Conservation (phyloP, 2,797 vertebrate genomes). For the Eutrigla gurnardus region DNA sequence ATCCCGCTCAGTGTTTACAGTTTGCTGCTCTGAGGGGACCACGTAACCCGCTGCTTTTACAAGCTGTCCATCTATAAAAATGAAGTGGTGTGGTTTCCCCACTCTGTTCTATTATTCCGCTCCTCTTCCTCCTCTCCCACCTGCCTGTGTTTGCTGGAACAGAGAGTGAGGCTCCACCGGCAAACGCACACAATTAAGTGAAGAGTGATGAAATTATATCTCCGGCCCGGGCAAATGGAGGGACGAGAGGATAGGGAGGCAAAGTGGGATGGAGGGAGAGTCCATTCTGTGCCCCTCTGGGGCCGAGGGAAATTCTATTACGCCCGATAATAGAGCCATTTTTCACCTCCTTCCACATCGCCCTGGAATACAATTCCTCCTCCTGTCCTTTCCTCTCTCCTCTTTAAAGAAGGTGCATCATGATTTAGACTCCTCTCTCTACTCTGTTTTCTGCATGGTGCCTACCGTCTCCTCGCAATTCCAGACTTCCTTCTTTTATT, state of each 20-base stretch:
- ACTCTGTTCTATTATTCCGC: slow-evolving; percentile 66
- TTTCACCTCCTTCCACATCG: slow-evolving; percentile 74
- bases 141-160: slow-evolving; percentile 70
- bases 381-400: slow-evolving; percentile 44
- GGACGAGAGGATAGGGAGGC: slow-evolving; percentile 60
- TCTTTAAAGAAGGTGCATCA: slow-evolving; percentile 39
- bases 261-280: slow-evolving; percentile 70
- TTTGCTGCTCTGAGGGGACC: slow-evolving; percentile 59
- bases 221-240: slow-evolving; percentile 74
- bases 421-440: slow-evolving; percentile 16
- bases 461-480: neutral
- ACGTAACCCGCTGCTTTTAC: slow-evolving; percentile 60
- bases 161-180: slow-evolving; percentile 62
- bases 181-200: slow-evolving; percentile 76
- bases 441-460: slow-evolving; percentile 7
- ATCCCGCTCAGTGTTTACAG: slow-evolving; percentile 54
- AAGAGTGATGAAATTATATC: slow-evolving; percentile 82
- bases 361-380: slow-evolving; percentile 53
- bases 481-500: neutral
- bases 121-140: slow-evolving; percentile 62
- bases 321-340: slow-evolving; percentile 72
- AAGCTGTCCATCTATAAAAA: slow-evolving; percentile 74
- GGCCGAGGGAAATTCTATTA: slow-evolving; percentile 80
- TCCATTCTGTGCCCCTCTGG: slow-evolving; percentile 76
- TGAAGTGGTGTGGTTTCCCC: slow-evolving; percentile 78